These are phyloP conservation scores for Onychomys arenicola DNA, from an alignment of 2,797 vertebrate species.

Conservation along the genomic window DNA sequence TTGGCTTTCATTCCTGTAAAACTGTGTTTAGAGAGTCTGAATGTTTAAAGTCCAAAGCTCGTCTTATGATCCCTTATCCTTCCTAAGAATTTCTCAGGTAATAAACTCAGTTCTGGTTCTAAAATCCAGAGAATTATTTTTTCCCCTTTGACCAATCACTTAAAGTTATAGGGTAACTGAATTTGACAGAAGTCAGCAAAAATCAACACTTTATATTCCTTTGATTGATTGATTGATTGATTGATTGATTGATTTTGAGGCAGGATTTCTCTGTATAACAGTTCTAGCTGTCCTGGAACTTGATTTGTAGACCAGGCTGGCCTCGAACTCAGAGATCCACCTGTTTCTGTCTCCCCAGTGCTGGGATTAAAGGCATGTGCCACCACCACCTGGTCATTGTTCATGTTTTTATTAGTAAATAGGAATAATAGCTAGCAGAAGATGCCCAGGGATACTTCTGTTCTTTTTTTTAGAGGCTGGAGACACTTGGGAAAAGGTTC, in stretches of 20 bases:
- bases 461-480: background rate
- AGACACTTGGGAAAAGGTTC: conserved; percentile 19
- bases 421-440: conserved; percentile 3
- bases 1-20: conserved; percentile 46
- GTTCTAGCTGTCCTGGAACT: background rate
- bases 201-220: background rate
- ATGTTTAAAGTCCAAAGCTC: background rate
- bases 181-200: conserved; percentile 25
- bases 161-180: conserved; percentile 7
- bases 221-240: no score
- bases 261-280: background rate
- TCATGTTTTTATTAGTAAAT: conserved; percentile 32
- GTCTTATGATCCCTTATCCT: background rate
- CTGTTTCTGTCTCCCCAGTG: background rate
- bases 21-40: conserved; percentile 3
- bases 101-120: conserved; percentile 33
- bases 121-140: conserved; percentile 21
- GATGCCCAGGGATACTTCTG: background rate
- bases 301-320: background rate
- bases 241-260: no score
- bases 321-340: background rate
- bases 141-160: background rate
- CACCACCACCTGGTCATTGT: background rate
- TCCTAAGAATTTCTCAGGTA: conserved; percentile 34
- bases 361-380: background rate